Conservation (phyloP, 1,140 invertebrate species). For the Drosophila suzukii region DNA sequence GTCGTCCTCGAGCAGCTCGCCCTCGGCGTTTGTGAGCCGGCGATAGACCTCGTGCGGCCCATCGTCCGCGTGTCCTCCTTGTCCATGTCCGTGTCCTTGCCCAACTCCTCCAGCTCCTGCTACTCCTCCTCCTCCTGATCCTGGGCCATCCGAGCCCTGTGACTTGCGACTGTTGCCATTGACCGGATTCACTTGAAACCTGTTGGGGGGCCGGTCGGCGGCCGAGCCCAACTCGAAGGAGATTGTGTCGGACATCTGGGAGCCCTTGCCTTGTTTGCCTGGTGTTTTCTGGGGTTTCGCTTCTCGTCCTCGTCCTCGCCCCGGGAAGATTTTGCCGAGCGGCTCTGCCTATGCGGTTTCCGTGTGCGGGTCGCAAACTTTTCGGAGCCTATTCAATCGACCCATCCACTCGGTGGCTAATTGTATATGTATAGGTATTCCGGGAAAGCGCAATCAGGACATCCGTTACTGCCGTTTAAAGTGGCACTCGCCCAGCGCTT, state of each 20-base stretch:
- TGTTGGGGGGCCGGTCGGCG: constrained; percentile 75
- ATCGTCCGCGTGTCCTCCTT: constrained; percentile 36
- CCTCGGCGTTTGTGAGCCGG: constrained; percentile 75
- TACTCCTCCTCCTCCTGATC: constrained; percentile 9
- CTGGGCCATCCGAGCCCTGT: constrained; percentile 25
- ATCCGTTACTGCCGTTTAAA: constrained; percentile 37
- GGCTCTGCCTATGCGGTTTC: constrained; percentile 39
- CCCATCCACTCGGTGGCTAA: constrained; percentile 56
- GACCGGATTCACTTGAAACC: constrained; percentile 84
- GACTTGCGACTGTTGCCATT: constrained; percentile 72
- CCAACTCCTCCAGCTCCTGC: not conserved
- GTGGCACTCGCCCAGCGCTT: constrained; percentile 6
- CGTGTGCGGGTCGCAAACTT: constrained; percentile 41
- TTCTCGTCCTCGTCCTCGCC: constrained; percentile 35
- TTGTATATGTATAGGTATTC: constrained; percentile 35
- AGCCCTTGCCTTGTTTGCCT: constrained; percentile 20
- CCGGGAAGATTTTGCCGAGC: constrained; percentile 14
- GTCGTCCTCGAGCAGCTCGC: constrained; percentile 78
- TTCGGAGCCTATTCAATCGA: constrained; percentile 17
- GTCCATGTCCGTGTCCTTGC: not conserved
- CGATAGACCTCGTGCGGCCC: constrained; percentile 75
- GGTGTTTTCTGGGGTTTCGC: constrained; percentile 8
- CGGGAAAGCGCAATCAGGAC: constrained; percentile 19
- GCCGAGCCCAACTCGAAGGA: constrained; percentile 81
- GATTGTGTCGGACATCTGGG: constrained; percentile 73